phyloP scores from a whole-genome alignment of 2,797 vertebrate genomes.

The Sciurus carolinensis region DNA sequence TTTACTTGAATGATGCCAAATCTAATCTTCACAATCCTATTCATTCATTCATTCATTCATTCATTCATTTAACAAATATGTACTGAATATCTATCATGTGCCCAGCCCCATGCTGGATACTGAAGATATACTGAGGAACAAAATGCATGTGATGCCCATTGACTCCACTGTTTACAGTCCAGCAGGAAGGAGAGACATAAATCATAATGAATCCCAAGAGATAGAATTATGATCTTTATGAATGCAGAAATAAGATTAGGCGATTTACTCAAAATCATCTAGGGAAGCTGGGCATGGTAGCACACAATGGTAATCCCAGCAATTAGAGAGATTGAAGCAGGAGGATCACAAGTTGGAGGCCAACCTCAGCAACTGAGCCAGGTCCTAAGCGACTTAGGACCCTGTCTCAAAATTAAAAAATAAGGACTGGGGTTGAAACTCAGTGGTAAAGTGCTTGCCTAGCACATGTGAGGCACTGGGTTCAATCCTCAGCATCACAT shows the following conservation, averaged over 20 bases:
- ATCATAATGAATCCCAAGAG: not conserved
- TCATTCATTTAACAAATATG: not conserved
- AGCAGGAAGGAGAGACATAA: not conserved
- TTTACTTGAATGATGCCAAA: not conserved
- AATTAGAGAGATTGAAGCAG: too few relatives aligned
- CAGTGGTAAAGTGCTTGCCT: too few relatives aligned
- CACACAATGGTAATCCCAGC: too few relatives aligned
- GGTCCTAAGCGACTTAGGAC: too few relatives aligned
- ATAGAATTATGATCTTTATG: slow-evolving; percentile 8
- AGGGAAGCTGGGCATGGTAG: not conserved
- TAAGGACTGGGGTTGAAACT: too few relatives aligned
- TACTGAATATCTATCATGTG: not conserved
- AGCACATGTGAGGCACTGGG: too few relatives aligned
- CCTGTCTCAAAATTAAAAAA: too few relatives aligned
- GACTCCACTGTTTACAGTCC: not conserved
- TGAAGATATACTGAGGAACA: not conserved
- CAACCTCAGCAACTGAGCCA: too few relatives aligned
- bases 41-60: slow-evolving; percentile 28
- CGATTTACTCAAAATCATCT: slow-evolving; percentile 32
- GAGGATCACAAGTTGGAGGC: too few relatives aligned
- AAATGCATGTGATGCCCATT: not conserved
- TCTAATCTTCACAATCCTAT: not conserved
- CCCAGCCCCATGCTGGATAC: not conserved
- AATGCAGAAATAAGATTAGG: slow-evolving; percentile 24
- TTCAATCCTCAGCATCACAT: too few relatives aligned